Conservation (phyloP, 2,797 vertebrate species). For the Ficedula albicollis region DNA sequence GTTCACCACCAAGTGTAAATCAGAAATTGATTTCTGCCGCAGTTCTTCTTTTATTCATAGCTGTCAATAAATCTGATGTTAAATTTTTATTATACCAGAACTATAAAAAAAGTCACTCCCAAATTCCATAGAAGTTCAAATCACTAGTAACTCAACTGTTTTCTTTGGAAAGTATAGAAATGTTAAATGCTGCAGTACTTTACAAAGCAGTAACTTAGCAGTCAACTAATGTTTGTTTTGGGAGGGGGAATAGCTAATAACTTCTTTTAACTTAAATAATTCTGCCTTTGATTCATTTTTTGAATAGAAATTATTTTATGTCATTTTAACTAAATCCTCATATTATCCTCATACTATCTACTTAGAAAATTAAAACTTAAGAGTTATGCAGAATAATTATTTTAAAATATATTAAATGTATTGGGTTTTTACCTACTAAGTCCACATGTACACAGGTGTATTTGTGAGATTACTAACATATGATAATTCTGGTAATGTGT, state of each 20-base stretch:
- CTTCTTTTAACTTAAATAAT: not conserved
- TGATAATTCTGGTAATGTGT: not conserved
- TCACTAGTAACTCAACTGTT: not conserved
- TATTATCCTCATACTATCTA: not conserved
- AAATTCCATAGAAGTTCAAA: not conserved
- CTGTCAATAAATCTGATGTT: not conserved
- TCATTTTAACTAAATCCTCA: not conserved
- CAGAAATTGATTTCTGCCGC: not conserved
- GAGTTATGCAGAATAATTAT: not conserved
- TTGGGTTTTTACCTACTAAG: not conserved
- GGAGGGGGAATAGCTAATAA: fast-evolving
- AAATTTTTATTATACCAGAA: not conserved
- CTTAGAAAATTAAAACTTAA: not conserved
- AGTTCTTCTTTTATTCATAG: not conserved
- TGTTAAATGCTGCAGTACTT: not conserved
- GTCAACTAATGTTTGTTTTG: not conserved
- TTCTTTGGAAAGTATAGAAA: not conserved
- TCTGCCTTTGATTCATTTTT: not conserved
- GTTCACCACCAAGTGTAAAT: not conserved
- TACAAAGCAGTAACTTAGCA: not conserved
- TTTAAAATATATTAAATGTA: fast-evolving
- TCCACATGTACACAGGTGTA: fast-evolving
- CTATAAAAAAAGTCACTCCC: not conserved
- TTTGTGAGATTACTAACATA: not conserved
- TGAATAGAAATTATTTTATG: not conserved